Conservation (phyloP, 2,888 invertebrate species). For the Apoda limacodes region DNA sequence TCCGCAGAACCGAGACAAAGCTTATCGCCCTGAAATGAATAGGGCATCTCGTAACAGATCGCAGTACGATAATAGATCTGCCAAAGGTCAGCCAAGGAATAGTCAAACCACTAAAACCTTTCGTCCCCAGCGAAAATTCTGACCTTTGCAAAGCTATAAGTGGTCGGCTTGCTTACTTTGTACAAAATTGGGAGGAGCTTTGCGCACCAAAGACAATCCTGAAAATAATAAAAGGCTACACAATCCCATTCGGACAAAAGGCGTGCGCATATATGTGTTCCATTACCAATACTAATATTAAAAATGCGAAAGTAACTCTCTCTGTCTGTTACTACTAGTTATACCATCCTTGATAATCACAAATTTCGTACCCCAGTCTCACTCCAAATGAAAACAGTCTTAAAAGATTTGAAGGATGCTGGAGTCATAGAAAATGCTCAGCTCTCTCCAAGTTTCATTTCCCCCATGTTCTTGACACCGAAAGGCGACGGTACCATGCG, state of each 20-base stretch:
- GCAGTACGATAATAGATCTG: too few species aligned
- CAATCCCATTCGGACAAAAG: conserved; percentile 12
- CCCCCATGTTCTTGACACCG: conserved; percentile 20
- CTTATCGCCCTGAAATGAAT: too few species aligned
- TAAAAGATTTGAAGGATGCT: too few species aligned
- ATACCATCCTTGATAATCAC: conserved; percentile 4
- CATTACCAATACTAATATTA: too few species aligned
- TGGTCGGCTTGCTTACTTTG: conserved; percentile 2
- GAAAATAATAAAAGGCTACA: conserved; percentile 4
- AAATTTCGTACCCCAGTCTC: too few species aligned
- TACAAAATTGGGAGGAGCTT: background rate
- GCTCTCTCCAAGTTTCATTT: conserved; percentile 21
- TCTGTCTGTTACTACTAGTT: too few species aligned
- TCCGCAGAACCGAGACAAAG: too few species aligned
- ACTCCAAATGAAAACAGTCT: too few species aligned
- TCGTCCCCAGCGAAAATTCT: conserved; percentile 6
- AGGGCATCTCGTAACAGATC: background rate
- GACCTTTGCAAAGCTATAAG: conserved; percentile 2
- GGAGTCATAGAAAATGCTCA: too few species aligned
- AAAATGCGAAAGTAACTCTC: too few species aligned
- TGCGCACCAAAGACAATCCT: conserved; percentile 1
- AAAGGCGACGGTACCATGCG: conserved; percentile 18
- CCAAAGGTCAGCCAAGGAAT: background rate
- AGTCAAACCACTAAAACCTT: background rate
- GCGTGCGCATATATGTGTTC: too few species aligned